Evolutionary conservation across 2,797 vertebrate genomes (phyloP).

Genomic region (Diglossa cyanea): DNA sequence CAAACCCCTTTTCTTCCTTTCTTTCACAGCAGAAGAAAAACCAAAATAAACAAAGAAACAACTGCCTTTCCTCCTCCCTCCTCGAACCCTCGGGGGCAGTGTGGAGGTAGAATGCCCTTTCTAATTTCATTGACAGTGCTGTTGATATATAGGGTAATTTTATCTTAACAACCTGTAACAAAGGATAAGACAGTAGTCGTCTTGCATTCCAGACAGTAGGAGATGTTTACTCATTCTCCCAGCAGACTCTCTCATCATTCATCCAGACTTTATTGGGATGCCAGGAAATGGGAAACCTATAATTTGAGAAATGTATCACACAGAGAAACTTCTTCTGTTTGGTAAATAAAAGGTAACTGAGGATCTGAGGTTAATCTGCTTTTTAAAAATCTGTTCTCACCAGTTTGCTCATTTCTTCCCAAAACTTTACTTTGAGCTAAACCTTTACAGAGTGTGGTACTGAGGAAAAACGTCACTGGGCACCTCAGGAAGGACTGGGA

Average conservation of each 20-base stretch:
- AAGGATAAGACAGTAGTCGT: slow-evolving; percentile 67
- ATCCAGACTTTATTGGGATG: slow-evolving; percentile 65
- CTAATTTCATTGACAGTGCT: slow-evolving; percentile 68
- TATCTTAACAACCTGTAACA: slow-evolving; percentile 69
- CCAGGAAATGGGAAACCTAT: slow-evolving; percentile 64
- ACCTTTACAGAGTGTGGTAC: background rate
- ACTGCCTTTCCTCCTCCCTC: background rate
- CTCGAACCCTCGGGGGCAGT: background rate
- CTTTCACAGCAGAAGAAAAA: background rate
- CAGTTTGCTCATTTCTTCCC: background rate
- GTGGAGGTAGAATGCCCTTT: slow-evolving; percentile 60
- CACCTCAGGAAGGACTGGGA: background rate
- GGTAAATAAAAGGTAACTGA: slow-evolving; percentile 34
- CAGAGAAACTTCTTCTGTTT: slow-evolving; percentile 35
- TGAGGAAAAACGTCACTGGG: background rate
- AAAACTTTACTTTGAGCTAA: background rate
- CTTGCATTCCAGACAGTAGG: slow-evolving; percentile 67
- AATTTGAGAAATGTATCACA: slow-evolving; percentile 60
- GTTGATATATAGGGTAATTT: slow-evolving; percentile 73
- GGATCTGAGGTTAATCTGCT: slow-evolving; percentile 2
- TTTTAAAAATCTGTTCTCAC: background rate
- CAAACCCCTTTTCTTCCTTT: background rate
- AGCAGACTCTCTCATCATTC: slow-evolving; percentile 65
- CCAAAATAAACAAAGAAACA: slow-evolving; percentile 33
- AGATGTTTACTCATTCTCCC: slow-evolving; percentile 68